phyloP scores from a whole-genome alignment of 2,113 vertebrate genomes.

The Lophotis ruficrista region DNA sequence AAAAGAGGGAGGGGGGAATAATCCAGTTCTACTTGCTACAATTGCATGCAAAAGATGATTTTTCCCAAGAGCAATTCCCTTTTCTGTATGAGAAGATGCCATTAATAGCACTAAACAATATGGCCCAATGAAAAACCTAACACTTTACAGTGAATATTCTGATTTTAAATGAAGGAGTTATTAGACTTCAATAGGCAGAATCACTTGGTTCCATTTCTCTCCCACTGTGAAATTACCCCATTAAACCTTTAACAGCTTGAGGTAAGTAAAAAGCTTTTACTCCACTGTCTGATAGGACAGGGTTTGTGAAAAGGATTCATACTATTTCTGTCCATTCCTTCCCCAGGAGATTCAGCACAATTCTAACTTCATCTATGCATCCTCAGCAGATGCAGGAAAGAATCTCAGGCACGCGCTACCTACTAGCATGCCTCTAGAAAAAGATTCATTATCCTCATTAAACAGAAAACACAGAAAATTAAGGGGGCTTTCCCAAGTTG shows the following conservation, averaged over 20 bases:
- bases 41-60: not conserved
- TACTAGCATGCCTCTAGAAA: not conserved
- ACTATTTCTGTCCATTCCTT: not conserved
- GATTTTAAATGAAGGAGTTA: slow-evolving; percentile 53
- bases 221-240: slow-evolving; percentile 53
- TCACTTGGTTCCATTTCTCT: slow-evolving; percentile 45
- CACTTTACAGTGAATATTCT: not conserved
- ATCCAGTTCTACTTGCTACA: not conserved
- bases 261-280: slow-evolving; percentile 52
- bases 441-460: not conserved
- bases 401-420: not conserved
- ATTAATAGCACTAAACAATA: slow-evolving; percentile 9
- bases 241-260: slow-evolving; percentile 60
- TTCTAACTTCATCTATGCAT: not conserved
- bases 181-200: slow-evolving; percentile 41
- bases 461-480: not conserved
- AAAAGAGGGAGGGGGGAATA: not conserved
- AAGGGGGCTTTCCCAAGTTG: not conserved
- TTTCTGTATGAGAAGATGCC: not conserved
- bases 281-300: not conserved
- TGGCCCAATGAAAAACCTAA: not conserved
- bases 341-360: not conserved
- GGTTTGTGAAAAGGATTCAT: not conserved
- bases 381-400: not conserved
- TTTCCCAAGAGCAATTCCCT: not conserved